A percentile compares a stretch with the other conserved stretches of the same genome.
These are phyloP conservation scores for Cancer borealis DNA, from an alignment of 2,888 invertebrate genomes.

Conservation along the genomic window DNA sequence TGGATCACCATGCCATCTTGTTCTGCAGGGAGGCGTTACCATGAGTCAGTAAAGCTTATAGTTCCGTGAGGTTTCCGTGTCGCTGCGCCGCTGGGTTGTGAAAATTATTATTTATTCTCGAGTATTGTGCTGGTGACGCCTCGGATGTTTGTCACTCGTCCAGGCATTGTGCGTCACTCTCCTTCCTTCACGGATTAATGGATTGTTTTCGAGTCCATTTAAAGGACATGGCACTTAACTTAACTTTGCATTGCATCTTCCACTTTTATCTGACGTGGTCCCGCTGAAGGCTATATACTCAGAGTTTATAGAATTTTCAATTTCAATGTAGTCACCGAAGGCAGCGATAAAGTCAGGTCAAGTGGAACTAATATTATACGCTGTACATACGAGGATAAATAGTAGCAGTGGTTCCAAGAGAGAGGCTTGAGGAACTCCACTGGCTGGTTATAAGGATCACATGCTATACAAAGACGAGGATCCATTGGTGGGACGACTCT, in stretches of 20 bases:
- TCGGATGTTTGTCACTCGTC: background rate
- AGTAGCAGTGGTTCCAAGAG: background rate
- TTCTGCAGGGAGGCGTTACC: too few relatives aligned
- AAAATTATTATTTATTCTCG: too few relatives aligned
- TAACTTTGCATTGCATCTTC: background rate
- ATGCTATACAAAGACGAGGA: too few relatives aligned
- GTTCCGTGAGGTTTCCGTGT: too few relatives aligned
- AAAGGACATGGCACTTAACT: conserved; percentile 4
- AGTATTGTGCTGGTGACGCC: background rate
- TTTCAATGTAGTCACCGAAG: background rate
- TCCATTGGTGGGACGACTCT: background rate
- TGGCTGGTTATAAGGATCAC: background rate
- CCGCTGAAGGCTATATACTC: background rate
- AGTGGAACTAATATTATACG: background rate
- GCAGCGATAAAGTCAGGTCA: conserved; percentile 8
- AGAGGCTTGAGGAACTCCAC: background rate
- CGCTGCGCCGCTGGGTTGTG: too few relatives aligned
- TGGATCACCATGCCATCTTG: too few relatives aligned
- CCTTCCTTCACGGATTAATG: background rate
- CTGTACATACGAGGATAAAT: background rate
- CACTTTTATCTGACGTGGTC: background rate
- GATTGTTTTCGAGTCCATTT: background rate
- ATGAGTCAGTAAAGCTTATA: too few relatives aligned
- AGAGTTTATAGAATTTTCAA: background rate
- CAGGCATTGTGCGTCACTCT: background rate